Evolutionary conservation across 2,113 vertebrate genomes (phyloP), one percentile per base, ranked within the genome.

Genomic region (Noturus placidus): DNA sequence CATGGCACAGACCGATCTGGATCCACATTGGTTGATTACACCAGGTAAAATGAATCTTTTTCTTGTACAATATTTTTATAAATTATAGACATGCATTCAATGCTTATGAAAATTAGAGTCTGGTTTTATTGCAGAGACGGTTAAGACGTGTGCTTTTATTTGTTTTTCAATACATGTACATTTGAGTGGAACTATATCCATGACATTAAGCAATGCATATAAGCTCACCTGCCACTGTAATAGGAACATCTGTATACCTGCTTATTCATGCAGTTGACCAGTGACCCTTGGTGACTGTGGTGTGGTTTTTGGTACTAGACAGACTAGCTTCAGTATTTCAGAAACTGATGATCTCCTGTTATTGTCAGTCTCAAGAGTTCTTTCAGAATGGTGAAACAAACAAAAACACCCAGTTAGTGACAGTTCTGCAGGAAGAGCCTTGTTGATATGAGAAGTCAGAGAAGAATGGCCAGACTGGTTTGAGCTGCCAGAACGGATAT

Each of bases 1-100:
- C 85, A 94, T 0, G 93, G 94, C 11, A 67, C 92, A 1, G 96
- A 97, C 11, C 89, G 93, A 3, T 86, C 94, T 0, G 90, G 92
- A 69, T 95, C 94, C 0, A 90, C 93, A 0, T 93, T 95, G 33
- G 97, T 97, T 30, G 96, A 97, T 85, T 94, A 96, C 4, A 94
- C 95, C 93, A 97, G 97, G 98, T 99, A 92, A 91, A 92, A 77
- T 35, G 27, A 82, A 82, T 22, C 38, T 5, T 1, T 42, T 74
- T 25, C 5, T 25, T 25, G 13, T n/a, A 15, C 61, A 14, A 1
- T 67, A 67, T n/a, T 15, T 67, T 14, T 15, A 33, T 30, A 33
- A 19, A 33, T 69, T 69, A 30, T 54, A 78, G 42, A 54, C 38
- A 7, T 50, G 20, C 46, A 11, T 5, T 22, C 35, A 38, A 6